Conservation (phyloP, 2,797 vertebrate genomes). For the Strix occidentalis region DNA sequence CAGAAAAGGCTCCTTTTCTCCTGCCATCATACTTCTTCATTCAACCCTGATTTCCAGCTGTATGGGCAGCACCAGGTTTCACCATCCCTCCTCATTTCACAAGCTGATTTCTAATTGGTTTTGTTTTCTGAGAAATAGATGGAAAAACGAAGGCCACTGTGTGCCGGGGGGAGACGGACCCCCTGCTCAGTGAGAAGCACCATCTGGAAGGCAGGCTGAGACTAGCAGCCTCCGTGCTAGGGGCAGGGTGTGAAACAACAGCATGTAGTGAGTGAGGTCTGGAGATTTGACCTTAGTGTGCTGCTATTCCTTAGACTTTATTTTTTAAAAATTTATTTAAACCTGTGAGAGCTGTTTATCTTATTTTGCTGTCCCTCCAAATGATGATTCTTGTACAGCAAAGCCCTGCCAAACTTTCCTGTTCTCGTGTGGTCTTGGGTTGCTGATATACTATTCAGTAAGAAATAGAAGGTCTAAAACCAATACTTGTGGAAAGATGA, state of each 20-base stretch:
- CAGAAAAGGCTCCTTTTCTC: neutral
- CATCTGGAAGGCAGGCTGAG: neutral
- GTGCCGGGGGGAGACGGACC: neutral
- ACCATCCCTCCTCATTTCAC: no score
- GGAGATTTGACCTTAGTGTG: neutral
- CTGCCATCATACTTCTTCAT: neutral
- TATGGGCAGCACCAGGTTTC: neutral
- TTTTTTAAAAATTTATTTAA: neutral
- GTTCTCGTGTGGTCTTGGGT: neutral
- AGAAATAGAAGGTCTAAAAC: neutral
- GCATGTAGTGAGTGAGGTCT: neutral
- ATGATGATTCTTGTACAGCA: neutral
- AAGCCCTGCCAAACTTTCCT: neutral
- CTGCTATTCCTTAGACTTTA: neutral
- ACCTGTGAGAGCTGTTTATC: neutral
- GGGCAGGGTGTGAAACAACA: neutral
- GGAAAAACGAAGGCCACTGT: fast-evolving
- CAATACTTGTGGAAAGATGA: neutral
- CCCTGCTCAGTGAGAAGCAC: neutral
- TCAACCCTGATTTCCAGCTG: neutral
- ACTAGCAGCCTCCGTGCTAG: fast-evolving
- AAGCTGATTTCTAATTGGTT: neutral
- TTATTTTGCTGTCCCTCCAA: neutral
- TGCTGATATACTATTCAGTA: neutral
- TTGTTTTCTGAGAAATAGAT: neutral